Evolutionary conservation across 2,888 invertebrate genomes (phyloP).

Genomic region (Lasioglossum morio): DNA sequence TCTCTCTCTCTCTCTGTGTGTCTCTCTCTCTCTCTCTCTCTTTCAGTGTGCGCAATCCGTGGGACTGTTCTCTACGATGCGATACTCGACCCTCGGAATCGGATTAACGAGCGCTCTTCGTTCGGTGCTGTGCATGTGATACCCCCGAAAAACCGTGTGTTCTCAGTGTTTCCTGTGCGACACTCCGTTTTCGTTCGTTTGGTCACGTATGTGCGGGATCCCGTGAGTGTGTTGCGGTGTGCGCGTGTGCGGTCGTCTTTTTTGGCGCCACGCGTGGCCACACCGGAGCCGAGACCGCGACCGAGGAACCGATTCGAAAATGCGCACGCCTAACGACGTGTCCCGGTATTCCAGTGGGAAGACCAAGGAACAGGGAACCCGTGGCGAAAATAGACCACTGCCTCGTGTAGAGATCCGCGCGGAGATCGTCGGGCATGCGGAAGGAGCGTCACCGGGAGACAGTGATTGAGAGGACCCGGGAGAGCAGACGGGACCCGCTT

Average conservation of each 20-base stretch:
- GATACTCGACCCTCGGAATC: slow-evolving; percentile 23
- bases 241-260: slow-evolving; percentile 20
- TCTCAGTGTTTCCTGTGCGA: background rate
- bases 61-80: slow-evolving; percentile 23
- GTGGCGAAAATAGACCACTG: slow-evolving; percentile 55
- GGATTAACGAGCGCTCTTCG: slow-evolving; percentile 29
- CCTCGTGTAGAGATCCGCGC: slow-evolving; percentile 51
- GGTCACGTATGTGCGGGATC: background rate
- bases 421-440: slow-evolving; percentile 68
- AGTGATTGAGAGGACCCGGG: slow-evolving; percentile 69
- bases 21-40: background rate
- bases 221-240: background rate
- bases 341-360: slow-evolving; percentile 50
- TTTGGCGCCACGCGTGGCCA: slow-evolving; percentile 49
- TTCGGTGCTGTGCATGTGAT: slow-evolving; percentile 18
- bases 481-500: slow-evolving; percentile 48
- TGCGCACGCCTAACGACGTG: slow-evolving; percentile 49
- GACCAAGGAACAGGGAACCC: slow-evolving; percentile 41
- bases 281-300: background rate
- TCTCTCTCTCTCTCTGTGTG: background rate
- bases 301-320: slow-evolving; percentile 44
- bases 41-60: slow-evolving; percentile 23
- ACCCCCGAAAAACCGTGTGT: background rate
- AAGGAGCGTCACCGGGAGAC: slow-evolving; percentile 64
- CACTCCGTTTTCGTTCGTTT: background rate